phyloP scores from a whole-genome alignment of 2,113 vertebrate genomes.

The Smithornis capensis region DNA sequence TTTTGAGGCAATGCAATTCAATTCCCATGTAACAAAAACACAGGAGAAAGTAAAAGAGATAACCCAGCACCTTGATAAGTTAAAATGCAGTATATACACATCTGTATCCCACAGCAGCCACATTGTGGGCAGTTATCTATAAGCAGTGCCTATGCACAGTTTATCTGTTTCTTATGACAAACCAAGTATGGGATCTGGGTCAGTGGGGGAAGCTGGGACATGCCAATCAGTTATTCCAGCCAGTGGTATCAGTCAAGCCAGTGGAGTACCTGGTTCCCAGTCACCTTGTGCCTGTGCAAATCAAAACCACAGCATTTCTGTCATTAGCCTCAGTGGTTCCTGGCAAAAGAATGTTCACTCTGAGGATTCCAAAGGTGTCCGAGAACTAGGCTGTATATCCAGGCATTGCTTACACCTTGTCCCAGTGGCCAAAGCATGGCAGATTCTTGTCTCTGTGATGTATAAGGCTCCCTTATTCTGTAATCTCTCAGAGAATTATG shows the following conservation, averaged over 20 bases:
- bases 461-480: rapidly evolving
- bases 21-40: neutral
- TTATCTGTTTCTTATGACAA: neutral
- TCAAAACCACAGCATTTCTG: neutral
- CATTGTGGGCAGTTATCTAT: rapidly evolving
- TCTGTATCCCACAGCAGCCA: neutral
- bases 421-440: neutral
- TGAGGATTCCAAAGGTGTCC: neutral
- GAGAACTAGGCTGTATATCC: rapidly evolving
- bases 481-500: rapidly evolving
- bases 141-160: rapidly evolving
- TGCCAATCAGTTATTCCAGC: neutral
- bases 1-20: neutral
- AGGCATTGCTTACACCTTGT: neutral
- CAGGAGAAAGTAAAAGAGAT: neutral
- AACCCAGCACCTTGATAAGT: neutral
- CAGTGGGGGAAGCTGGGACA: neutral
- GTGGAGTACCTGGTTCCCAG: neutral
- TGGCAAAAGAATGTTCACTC: rapidly evolving
- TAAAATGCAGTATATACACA: neutral
- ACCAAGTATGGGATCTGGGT: no score
- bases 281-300: neutral
- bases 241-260: neutral
- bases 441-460: neutral
- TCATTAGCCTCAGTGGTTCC: rapidly evolving